Evolutionary conservation across 2,888 invertebrate genomes (phyloP).

Genomic region (Cremastinae sp.): DNA sequence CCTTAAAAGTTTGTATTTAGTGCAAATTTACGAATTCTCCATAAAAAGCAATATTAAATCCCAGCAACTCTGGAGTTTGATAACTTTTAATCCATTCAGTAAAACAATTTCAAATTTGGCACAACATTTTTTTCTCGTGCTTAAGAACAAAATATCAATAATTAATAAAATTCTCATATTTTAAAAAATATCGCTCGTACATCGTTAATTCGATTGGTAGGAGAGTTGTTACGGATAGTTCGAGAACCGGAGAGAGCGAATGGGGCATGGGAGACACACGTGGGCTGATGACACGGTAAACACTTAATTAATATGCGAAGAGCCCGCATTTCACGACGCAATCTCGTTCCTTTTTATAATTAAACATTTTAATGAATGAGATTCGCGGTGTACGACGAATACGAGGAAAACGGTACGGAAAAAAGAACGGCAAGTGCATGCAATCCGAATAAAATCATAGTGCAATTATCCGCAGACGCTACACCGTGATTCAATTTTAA

Average conservation of each 20-base stretch:
- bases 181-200: background rate
- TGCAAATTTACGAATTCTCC: no score
- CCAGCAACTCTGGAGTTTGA: no score
- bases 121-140: no score
- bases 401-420: background rate
- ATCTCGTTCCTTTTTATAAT: conserved; percentile 51
- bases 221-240: conserved; percentile 16
- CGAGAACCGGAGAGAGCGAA: conserved; percentile 6
- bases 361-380: conserved; percentile 51
- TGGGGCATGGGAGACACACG: background rate
- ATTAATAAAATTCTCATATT: no score
- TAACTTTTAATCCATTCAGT: no score
- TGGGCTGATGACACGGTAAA: conserved; percentile 37
- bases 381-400: conserved; percentile 8
- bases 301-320: conserved; percentile 48
- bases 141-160: no score
- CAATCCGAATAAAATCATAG: conserved; percentile 11
- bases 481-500: no score
- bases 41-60: no score
- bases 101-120: no score
- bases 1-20: no score
- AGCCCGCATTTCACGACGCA: conserved; percentile 7
- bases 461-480: no score
- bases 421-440: background rate
- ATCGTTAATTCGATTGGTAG: conserved; percentile 20